These are phyloP conservation scores for Protonemura montana DNA, from an alignment of 2,888 invertebrate species.

Conservation along the genomic window DNA sequence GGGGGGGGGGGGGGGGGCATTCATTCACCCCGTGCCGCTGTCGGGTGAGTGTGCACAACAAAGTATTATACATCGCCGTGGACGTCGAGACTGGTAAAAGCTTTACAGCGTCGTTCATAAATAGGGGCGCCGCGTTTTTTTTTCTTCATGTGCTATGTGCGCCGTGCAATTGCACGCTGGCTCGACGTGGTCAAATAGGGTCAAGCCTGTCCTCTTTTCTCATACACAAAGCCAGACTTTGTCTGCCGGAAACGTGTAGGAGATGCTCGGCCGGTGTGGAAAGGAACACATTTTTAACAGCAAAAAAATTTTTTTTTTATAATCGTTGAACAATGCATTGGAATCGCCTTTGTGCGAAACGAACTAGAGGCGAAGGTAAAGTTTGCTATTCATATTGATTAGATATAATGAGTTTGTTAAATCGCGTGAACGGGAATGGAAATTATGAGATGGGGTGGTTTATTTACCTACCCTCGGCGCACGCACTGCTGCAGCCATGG, in stretches of 20 bases:
- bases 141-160: neutral
- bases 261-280: neutral
- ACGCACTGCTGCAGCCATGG: neutral
- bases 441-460: constrained; percentile 12
- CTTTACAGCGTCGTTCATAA: constrained; percentile 22
- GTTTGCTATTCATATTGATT: constrained; percentile 22
- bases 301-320: neutral
- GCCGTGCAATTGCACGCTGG: neutral
- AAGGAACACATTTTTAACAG: neutral
- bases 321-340: neutral
- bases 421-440: constrained; percentile 13
- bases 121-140: neutral
- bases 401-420: constrained; percentile 20
- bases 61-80: constrained; percentile 14
- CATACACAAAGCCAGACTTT: neutral
- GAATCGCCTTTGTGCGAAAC: neutral
- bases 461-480: neutral
- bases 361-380: neutral
- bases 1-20: neutral
- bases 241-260: neutral
- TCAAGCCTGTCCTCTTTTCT: neutral
- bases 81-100: constrained; percentile 17
- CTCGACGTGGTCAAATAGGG: neutral
- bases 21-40: constrained; percentile 14
- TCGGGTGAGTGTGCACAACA: neutral